Base-by-base conservation (phyloP, 2,113 vertebrate genomes). In the Baryphthengus martii region DNA sequence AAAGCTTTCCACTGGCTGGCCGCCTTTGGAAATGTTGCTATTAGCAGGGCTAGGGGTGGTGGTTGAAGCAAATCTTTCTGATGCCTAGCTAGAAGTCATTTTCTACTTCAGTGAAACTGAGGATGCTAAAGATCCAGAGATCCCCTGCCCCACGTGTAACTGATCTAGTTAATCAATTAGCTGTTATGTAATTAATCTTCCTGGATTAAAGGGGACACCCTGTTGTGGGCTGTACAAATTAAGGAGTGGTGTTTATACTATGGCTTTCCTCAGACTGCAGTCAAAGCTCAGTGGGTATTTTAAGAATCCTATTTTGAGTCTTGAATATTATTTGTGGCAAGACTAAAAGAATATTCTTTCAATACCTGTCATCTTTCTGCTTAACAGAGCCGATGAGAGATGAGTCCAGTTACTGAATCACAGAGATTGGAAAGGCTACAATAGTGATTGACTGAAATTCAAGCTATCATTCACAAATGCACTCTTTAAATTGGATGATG, bases 261-360 rank as follows among this genome's bases (percentile, higher is more conserved):
- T 33, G 39, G 35, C 3, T 91, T 58, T 78, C 66, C 33, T 88
- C 74, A 58, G 78, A 45, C 42, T 76, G 9, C 0, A 0, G 49
- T 63, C 42, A 77, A 74, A 91, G 16, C 75, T 77, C 55, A 33
- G n/a, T 25, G 26, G 29, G 29, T 76, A 53, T 45, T 86, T 77
- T 74, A 83, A 73, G 56, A 90, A 73, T 63, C 44, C 61, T 78
- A 12, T 82, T 89, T 94, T 55, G 71, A 89, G 59, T 50, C n/a
- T 94, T 66, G 68, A 95, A 63, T 71, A 47, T n/a, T 49, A 56
- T 70, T 67, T 93, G 50, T 65, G 52, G 55, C 24, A 62, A 4
- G 4, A 70, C 26, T 85, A 85, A 35, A 71, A 67, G 37, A 95
- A 80, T 65, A 56, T 50, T 74, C 45, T 71, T 56, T 88, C 58